Evolutionary conservation across 2,888 invertebrate genomes (phyloP), one percentile per base, ranked within the genome.

Genomic region (Sylvicola fuscatus): DNA sequence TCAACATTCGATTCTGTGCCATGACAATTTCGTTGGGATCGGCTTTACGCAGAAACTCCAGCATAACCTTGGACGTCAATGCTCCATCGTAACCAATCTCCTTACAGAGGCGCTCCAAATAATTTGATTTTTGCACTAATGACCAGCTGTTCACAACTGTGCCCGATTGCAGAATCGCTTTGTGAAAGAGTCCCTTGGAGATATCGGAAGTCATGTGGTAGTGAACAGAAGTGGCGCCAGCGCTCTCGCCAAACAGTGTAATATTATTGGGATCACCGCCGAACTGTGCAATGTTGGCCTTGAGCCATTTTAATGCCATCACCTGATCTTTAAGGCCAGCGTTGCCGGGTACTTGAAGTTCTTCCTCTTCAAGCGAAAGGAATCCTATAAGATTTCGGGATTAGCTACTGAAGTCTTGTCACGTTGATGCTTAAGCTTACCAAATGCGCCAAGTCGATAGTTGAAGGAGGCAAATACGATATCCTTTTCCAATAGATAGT

Each of bases 301-400:
- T 58, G 0, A 66, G 53, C 65, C 66, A 66, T 41, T 58, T 58
- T 31, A 66, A 43, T 1, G 64, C 65, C 46, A 64, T 42, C 2
- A 63, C 53, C 49, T 62, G 61, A 46, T 66, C 66, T 47, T 66
- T 65, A 1, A 66, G 49, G 2, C 62, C 65, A 0, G 64, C 62
- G 47, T 66, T 66, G 2, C 66, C 66, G 1, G 66, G 63, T 33
- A 65, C 54, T 34, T 56, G 55, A 7, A 65, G 45, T 2, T 55
- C 48, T 6, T 54, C 46, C 40, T 66, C 64, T 35, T 58, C 51
- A 0, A 65, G 47, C 26, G 56, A 55, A 21, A 65, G 49, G 38
- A 66, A 66, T 13, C 65, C 65, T 64, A 11, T 7, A 34, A 27
- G 8, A 27, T 27, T 27, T n/a, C n/a, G 21, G 21, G 21, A 21